Conservation (phyloP, 1,140 invertebrate genomes). For the Sycophila sp. region DNA sequence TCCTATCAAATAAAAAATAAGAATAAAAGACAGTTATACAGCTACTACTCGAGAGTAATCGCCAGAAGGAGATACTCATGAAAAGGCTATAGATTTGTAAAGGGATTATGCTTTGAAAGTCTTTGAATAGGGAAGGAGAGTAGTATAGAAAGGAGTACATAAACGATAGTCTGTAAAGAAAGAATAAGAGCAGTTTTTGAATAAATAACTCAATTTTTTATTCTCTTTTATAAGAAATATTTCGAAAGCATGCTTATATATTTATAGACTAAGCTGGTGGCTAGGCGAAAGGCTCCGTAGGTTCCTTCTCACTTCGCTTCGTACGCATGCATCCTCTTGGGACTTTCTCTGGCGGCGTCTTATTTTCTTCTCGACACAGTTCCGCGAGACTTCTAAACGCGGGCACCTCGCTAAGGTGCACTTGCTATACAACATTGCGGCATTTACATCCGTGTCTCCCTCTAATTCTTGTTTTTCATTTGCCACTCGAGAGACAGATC, state of each 20-base stretch:
- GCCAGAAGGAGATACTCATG: no score
- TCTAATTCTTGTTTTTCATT: no score
- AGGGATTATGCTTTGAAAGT: no score
- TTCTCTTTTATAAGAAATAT: background rate
- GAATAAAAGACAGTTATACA: no score
- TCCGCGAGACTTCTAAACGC: background rate
- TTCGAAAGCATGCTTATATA: background rate
- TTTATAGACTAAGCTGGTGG: background rate
- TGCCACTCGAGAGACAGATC: background rate
- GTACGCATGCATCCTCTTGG: background rate
- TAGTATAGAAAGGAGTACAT: no score
- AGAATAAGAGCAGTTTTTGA: no score
- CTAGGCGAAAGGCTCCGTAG: background rate
- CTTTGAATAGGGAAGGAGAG: no score
- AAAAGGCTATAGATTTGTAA: no score
- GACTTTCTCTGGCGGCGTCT: slow-evolving; percentile 14
- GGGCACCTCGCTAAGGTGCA: background rate
- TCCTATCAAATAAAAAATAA: no score
- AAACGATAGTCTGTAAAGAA: no score
- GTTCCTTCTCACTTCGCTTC: background rate
- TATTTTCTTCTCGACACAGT: background rate
- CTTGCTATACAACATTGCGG: background rate
- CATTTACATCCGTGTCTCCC: background rate
- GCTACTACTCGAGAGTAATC: no score
- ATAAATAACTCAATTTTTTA: background rate